Evolutionary conservation across 2,797 vertebrate species (phyloP), one percentile per base, ranked within the genome.

Genomic region (Dendrocincla tyrannina): DNA sequence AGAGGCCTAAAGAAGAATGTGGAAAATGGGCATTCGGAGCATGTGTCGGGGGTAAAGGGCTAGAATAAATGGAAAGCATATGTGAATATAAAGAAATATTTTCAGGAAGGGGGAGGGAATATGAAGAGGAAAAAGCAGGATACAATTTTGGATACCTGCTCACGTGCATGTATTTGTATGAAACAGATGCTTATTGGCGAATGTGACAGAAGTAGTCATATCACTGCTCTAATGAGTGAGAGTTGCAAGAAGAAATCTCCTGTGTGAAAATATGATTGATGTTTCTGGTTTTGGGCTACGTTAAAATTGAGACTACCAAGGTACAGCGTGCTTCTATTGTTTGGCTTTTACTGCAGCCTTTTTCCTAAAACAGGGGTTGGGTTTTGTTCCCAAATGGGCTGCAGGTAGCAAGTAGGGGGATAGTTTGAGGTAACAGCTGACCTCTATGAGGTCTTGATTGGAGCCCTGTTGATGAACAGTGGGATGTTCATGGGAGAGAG

Each of bases 21-120:
- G 77, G 84, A 79, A 68, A 58, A 39, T 1, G 2, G n/a, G 75
- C 68, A 28, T 35, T 91, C 0, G 0, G 47, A 78, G 60, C 5
- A 3, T 7, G 4, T 83, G 63, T 47, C 0, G 0, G 79, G 86
- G 62, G 42, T 80, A 68, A 85, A 82, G 75, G 79, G 35, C 67
- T 91, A 73, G 74, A 74, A 72, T 39, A 84, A 95, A 95, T 93
- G 55, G 42, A 76, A 96, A 89, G 33, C 92, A 89, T 83, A 81
- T 96, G 87, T 86, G 84, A 74, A 66, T 75, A 20, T 58, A 41
- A 75, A 59, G 52, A 76, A 59, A 7, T n/a, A 69, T 35, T 76
- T 78, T 3, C 17, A 33, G 78, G 20, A 62, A 32, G 10, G 11
- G 3, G 15, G 27, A 19, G 33, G 13, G 13, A 53, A 37, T 14